Evolutionary conservation across 1,140 invertebrate genomes (phyloP).

Genomic region (Monomorium pharaonis): DNA sequence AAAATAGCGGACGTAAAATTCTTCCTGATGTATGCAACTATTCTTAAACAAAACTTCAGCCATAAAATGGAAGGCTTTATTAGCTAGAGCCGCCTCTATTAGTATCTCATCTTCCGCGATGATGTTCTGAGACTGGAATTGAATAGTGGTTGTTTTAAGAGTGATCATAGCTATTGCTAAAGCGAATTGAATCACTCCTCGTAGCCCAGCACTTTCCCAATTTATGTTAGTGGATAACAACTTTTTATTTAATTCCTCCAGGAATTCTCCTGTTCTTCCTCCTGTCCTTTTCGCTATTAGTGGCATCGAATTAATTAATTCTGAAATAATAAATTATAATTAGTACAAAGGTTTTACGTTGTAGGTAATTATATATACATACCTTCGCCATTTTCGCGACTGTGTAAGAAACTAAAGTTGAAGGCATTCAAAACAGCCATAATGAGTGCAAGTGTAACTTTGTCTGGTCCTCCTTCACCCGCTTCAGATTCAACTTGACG

Average conservation of each 20-base stretch:
- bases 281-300: constrained; percentile 90
- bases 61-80: constrained; percentile 92
- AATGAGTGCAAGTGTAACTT: constrained; percentile 91
- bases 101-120: constrained; percentile 84
- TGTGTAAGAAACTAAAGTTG: constrained; percentile 92
- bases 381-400: constrained; percentile 87
- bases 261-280: too few relatives aligned
- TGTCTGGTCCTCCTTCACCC: constrained; percentile 88
- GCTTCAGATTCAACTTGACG: constrained; percentile 85
- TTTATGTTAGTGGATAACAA: constrained; percentile 85
- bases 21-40: constrained; percentile 89
- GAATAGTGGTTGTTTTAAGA: constrained; percentile 87
- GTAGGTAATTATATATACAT: constrained; percentile 31
- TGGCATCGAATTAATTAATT: constrained; percentile 90
- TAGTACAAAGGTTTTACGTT: constrained; percentile 1
- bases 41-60: constrained; percentile 90
- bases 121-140: constrained; percentile 76
- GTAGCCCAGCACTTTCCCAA: constrained; percentile 89
- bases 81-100: constrained; percentile 92
- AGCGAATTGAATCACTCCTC: constrained; percentile 91
- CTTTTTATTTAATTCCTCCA: constrained; percentile 86
- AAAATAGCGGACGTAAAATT: constrained; percentile 93
- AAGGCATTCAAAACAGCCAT: constrained; percentile 94
- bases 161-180: constrained; percentile 93
- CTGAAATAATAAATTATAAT: constrained; percentile 77